Evolutionary conservation across 35 echinoderm and acorn worm genomes (phyloP).

Genomic region (Lytechinus variegatus): DNA sequence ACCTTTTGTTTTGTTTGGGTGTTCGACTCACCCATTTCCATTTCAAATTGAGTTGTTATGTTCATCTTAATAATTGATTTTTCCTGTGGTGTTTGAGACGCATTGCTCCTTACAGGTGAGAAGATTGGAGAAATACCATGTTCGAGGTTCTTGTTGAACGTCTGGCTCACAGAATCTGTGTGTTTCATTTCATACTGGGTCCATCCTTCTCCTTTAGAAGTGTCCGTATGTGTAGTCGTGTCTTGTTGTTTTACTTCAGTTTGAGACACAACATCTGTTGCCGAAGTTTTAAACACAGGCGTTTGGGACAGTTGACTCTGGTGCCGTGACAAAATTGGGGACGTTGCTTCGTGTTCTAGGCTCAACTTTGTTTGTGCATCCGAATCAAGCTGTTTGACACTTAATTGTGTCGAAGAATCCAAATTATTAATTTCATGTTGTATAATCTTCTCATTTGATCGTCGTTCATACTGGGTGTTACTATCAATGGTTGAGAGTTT

Average conservation of each 20-base stretch:
- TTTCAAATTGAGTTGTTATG: constrained; percentile 30
- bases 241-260: background rate
- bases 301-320: background rate
- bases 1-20: background rate
- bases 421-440: background rate
- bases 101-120: background rate
- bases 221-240: background rate
- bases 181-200: constrained; percentile 19
- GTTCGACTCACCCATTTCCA: background rate
- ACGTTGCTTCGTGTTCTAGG: background rate
- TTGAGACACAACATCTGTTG: background rate
- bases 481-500: background rate
- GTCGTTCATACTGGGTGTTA: background rate
- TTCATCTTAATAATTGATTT: background rate
- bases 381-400: background rate
- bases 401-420: background rate
- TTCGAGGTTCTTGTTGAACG: background rate
- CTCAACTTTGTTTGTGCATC: background rate
- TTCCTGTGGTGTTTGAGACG: constrained; percentile 21
- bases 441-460: background rate
- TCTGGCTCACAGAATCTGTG: constrained; percentile 29
- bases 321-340: background rate
- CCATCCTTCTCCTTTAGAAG: background rate
- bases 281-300: background rate
- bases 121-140: background rate